Base-by-base conservation (phyloP, 2,888 invertebrate genomes). In the Portevinia maculata region DNA sequence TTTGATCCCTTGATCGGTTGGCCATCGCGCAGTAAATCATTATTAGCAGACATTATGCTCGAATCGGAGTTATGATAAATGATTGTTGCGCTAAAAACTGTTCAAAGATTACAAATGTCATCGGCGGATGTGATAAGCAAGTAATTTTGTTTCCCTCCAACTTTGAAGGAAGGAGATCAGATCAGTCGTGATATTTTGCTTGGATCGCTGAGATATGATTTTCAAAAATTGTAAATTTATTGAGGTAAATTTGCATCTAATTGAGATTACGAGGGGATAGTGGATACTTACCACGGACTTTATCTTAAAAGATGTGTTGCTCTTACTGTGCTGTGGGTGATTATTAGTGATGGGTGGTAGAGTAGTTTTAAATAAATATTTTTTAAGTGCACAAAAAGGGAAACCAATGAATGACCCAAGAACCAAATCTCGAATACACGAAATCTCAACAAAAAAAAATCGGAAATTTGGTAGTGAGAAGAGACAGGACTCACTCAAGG, bases 21-120 rank as follows among this genome's bases (percentile, higher is more conserved):
- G 65, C 50, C 50, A 65, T 37, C 28, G 73, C 21, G 48, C 65
- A 32, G 69, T 75, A 75, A 69, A 75, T 75, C 67, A 75, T 75
- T 69, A 44, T 52, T 67, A 28, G 19, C 60, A 69, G 75, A 75
- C 75, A 75, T 53, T 75, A 57, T 67, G 59, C 67, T 75, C 46
- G 67, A 67, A 75, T 59, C 37, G 67, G 53, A 75, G 67, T 69
- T 67, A 75, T 75, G 75, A 75, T 75, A 75, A 75, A 75, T 52
- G 67, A 67, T 75, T 75, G 75, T 44, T 69, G 67, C 60, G 53
- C 37, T 52, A 21, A 34, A 59, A 75, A 60, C 41, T 62, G 52
- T 67, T 24, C 59, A 52, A 28, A 67, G 60, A 69, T 69, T 67
- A 69, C 67, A 75, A 69, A 75, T 75, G 75, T 75, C 67, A 75